Base-by-base conservation (phyloP, 2,113 vertebrate species). In the Scopus umbretta region DNA sequence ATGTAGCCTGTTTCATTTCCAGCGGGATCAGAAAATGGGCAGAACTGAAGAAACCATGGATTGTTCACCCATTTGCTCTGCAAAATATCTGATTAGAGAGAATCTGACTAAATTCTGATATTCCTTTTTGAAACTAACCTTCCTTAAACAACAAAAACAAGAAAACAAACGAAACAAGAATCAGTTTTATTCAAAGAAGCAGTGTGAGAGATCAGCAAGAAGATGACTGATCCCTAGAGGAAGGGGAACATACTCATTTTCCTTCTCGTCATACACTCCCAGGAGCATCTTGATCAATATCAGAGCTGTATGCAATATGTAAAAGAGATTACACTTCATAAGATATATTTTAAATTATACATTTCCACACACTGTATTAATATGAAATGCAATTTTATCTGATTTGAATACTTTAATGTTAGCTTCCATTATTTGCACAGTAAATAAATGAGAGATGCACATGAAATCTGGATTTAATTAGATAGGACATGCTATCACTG, bases 401-500 rank as follows among this genome's bases (percentile, higher is more conserved):
- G 75, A 91, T 92, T 90, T 71, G 92, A 89, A 89, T 87, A 79
- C 73, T 91, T 92, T 67, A 63, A 56, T 38, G 61, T 47, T 90
- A 72, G 17, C 8, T 95, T 75, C 49, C 40, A 53, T 94, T 92
- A 79, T 89, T 92, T 81, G 38, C n/a, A 55, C 40, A n/a, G 61
- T 89, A 62, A 71, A 17, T 87, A 84, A 93, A 91, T 63, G 21
- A 72, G 29, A 88, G 70, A 84, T 79, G 83, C 7, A 5, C 49
- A 38, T 80, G 26, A 81, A 84, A 65, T 55, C 73, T 95, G 78
- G 42, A 91, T 94, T 92, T 95, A 70, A 84, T 96, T 91, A 85
- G 61, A 56, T 79, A 92, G 72, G 56, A 53, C 45, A 76, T 38
- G 13, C 34, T 87, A 68, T 87, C 61, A 38, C 17, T 95, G 90